phyloP scores from a whole-genome alignment of 2,888 invertebrate genomes.

The Drosophila greeni region DNA sequence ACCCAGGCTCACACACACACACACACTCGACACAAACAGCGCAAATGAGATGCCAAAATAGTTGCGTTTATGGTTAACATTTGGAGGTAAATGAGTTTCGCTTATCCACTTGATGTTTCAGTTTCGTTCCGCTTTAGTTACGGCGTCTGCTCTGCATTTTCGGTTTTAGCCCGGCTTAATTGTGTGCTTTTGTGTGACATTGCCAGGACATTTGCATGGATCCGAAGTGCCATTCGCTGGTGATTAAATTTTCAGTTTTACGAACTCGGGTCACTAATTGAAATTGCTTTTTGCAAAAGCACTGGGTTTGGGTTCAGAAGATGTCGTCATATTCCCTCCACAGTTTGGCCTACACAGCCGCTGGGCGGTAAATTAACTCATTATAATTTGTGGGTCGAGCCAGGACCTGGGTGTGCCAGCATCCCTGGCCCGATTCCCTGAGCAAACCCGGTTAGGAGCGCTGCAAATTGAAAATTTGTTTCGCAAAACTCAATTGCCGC shows the following conservation, averaged over 20 bases:
- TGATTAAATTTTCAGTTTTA: constrained; percentile 64
- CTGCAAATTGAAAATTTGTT: constrained; percentile 58
- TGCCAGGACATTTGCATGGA: constrained; percentile 47
- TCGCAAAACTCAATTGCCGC: constrained; percentile 55
- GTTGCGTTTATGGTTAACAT: constrained; percentile 61
- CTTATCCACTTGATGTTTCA: constrained; percentile 37
- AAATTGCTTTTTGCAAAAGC: constrained; percentile 69
- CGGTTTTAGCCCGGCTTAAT: constrained; percentile 56
- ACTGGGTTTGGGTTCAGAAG: constrained; percentile 56
- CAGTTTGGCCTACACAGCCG: constrained; percentile 18
- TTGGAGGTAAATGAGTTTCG: constrained; percentile 62
- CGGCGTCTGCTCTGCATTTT: constrained; percentile 35
- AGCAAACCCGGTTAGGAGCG: constrained; percentile 2
- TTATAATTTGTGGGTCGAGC: constrained; percentile 61
- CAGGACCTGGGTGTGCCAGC: background rate
- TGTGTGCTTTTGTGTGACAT: constrained; percentile 51
- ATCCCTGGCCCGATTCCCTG: constrained; percentile 3
- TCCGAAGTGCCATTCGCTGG: constrained; percentile 48
- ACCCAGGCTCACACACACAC: background rate
- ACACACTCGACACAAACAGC: constrained; percentile 20
- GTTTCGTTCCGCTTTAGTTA: constrained; percentile 32
- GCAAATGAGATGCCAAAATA: constrained; percentile 68
- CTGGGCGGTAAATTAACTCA: constrained; percentile 66
- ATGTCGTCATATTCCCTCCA: constrained; percentile 46
- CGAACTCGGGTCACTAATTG: constrained; percentile 59